Percentiles rank a stretch among this genome's conserved stretches.
Evolutionary conservation across 2,113 vertebrate genomes (phyloP).

Genomic region (Acanthisitta chloris): DNA sequence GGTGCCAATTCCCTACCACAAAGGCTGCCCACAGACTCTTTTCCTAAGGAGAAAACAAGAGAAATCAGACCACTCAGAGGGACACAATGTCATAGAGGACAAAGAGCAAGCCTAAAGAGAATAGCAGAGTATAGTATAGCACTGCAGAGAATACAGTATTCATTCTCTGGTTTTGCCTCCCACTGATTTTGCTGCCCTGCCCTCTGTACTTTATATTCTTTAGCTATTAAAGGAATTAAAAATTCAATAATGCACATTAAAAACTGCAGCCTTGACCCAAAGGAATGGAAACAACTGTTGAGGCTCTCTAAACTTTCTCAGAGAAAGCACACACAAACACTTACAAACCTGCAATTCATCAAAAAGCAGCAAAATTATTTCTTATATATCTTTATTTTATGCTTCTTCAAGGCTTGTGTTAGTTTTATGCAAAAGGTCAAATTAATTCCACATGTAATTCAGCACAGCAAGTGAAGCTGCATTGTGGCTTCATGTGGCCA

Average conservation of each 20-base stretch:
- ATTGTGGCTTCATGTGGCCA: not conserved
- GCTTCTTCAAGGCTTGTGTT: not conserved
- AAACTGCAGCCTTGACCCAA: not conserved
- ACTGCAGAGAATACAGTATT: constrained; percentile 34
- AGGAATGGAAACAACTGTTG: constrained; percentile 24
- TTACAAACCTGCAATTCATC: constrained; percentile 8
- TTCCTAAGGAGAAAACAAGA: not conserved
- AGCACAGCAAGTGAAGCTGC: constrained; percentile 6
- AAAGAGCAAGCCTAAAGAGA: not conserved
- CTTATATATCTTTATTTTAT: constrained; percentile 24
- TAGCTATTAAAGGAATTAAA: constrained; percentile 32
- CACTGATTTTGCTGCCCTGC: constrained; percentile 15
- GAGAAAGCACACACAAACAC: not conserved
- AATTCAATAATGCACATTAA: constrained; percentile 27
- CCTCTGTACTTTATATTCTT: constrained; percentile 27
- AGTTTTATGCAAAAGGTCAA: not conserved
- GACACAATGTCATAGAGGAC: not conserved
- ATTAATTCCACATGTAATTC: constrained; percentile 26
- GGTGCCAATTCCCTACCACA: not conserved
- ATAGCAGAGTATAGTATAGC: not conserved
- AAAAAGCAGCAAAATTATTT: constrained; percentile 29
- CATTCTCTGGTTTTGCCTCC: constrained; percentile 5
- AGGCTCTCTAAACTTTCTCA: not conserved
- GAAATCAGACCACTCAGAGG: not conserved
- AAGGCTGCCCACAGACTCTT: not conserved